Conservation (phyloP, 23 tunicate species). For the Botrylloides violaceus region DNA sequence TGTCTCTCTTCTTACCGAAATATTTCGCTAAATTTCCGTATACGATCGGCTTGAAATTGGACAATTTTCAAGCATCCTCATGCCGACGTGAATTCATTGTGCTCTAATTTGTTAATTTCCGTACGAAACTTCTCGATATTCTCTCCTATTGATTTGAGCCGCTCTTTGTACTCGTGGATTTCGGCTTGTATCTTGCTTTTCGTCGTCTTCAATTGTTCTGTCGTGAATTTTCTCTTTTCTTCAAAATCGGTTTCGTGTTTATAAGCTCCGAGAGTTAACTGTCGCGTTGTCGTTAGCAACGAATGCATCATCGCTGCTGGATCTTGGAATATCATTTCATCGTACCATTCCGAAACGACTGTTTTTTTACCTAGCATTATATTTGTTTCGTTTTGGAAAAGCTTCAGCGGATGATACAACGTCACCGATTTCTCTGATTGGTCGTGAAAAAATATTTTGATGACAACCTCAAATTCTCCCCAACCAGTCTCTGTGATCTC, state of each 20-base stretch:
- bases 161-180: slow-evolving; percentile 65
- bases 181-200: slow-evolving; percentile 52
- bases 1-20: slow-evolving; percentile 89
- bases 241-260: slow-evolving; percentile 92
- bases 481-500: slow-evolving; percentile 95
- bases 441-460: slow-evolving; percentile 89
- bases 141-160: slow-evolving; percentile 52
- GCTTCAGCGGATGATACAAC: slow-evolving; percentile 65
- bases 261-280: slow-evolving; percentile 67
- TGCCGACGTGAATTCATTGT: neutral
- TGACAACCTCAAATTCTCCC: slow-evolving; percentile 95
- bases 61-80: no score
- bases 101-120: slow-evolving; percentile 65
- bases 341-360: slow-evolving; percentile 74
- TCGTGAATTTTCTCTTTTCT: slow-evolving; percentile 41
- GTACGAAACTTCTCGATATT: slow-evolving; percentile 66
- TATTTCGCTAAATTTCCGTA: slow-evolving; percentile 79
- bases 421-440: slow-evolving; percentile 59
- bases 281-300: slow-evolving; percentile 53
- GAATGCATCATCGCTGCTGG: slow-evolving; percentile 89
- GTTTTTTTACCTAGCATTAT: slow-evolving; percentile 53
- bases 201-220: slow-evolving; percentile 38
- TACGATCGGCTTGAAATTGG: slow-evolving; percentile 97
- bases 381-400: slow-evolving; percentile 68
- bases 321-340: slow-evolving; percentile 95